Base-by-base conservation (phyloP, 2,797 vertebrate species). In the Microctenopoma steveboyesi region DNA sequence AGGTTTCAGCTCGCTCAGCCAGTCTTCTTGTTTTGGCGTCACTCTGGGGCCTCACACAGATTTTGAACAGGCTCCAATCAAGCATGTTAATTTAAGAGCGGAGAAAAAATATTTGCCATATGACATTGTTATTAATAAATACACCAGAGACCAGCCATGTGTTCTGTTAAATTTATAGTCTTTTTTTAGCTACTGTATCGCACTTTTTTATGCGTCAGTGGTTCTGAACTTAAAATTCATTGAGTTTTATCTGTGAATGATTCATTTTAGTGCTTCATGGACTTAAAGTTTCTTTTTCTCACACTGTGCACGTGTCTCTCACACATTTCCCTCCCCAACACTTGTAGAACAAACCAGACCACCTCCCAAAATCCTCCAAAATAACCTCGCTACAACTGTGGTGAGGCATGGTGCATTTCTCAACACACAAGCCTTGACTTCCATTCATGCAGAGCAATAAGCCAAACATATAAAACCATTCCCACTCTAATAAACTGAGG, bases 381-480 rank as follows among this genome's bases (percentile, higher is more conserved):
- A 90, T 84, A 89, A 83, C 88, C 82, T 65, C 37, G 61, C 79
- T 87, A 82, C 86, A 74, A 84, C 78, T 81, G 85, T 54, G 76
- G 83, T 63, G 70, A 86, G 73, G 83, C 85, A 66, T 48, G 67
- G 72, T 37, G 64, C 76, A 8, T 83, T 84, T 88, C 84, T 89
- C 83, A 85, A 48, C 86, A 89, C 81, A 85, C 70, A 79, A 81
- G 80, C 75, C 47, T 76, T 81, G 74, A 67, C 90, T 88, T 89
- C 84, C 83, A 92, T 89, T 85, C 89, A 93, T 86, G 77, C 87
- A 76, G 80, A 39, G 81, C 80, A 85, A 89, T 82, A 86, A 92
- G 88, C 79, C 88, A 89, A 91, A 91, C 88, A 65, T 74, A 91
- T 92, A 89, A 92, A 93, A 89, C 68, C 79, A 73, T 89, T 91